A percentile compares a stretch with the other conserved stretches of the same genome.
phyloP scores from a whole-genome alignment of 2,113 vertebrate species.

The Pangasianodon hypophthalmus region DNA sequence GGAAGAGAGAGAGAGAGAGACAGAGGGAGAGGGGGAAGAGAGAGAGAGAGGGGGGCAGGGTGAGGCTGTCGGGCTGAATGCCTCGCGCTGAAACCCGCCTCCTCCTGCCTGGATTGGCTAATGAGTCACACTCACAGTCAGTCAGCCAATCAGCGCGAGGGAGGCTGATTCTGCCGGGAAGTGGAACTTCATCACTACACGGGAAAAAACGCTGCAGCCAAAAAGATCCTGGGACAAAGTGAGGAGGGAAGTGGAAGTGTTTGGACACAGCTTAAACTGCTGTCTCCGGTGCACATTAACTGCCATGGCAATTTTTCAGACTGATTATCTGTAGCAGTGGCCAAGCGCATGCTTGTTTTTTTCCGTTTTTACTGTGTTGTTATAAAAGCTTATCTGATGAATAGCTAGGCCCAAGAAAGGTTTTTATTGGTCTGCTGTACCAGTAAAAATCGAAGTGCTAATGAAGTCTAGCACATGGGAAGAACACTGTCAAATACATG shows the following conservation, averaged over 20 bases:
- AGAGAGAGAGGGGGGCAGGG: not conserved
- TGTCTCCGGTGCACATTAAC: constrained; percentile 11
- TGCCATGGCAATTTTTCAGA: constrained; percentile 32
- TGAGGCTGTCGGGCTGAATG: not conserved
- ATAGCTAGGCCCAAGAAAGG: not conserved
- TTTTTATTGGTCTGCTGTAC: too few relatives aligned
- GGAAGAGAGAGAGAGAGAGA: constrained; percentile 15
- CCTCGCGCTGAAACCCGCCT: not conserved
- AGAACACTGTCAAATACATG: not conserved
- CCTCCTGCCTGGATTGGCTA: not conserved
- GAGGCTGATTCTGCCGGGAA: constrained; percentile 2
- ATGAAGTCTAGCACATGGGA: not conserved
- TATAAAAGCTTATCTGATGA: not conserved
- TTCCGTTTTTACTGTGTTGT: constrained; percentile 19
- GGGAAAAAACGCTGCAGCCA: not conserved
- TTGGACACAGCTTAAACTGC: not conserved
- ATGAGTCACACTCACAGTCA: not conserved
- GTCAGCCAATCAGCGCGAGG: not conserved
- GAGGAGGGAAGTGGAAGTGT: not conserved
- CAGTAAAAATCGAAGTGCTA: too few relatives aligned
- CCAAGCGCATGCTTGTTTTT: constrained; percentile 21
- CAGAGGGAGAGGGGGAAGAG: not conserved
- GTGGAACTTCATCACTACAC: not conserved
- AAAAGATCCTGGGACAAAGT: constrained; percentile 16
- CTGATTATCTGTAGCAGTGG: constrained; percentile 15